Conservation (phyloP, 2,113 vertebrate species). For the Lophotis ruficrista region DNA sequence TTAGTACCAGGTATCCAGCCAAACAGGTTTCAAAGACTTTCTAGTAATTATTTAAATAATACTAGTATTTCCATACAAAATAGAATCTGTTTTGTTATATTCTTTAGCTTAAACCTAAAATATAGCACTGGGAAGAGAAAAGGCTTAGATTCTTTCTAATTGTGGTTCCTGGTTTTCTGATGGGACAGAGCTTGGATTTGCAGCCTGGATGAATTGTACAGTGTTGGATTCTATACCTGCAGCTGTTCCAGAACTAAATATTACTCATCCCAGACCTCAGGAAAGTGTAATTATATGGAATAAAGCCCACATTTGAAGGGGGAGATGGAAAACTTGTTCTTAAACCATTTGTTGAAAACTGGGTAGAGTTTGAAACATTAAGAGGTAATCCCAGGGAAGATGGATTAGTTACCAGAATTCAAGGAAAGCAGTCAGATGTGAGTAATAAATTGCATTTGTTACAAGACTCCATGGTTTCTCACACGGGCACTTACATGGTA, state of each 20-base stretch:
- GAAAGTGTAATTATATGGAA: not conserved
- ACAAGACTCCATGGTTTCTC: not conserved
- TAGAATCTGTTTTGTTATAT: not conserved
- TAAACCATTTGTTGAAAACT: conserved; percentile 26
- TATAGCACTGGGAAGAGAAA: not conserved
- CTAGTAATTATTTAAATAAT: not conserved
- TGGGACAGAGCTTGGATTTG: not conserved
- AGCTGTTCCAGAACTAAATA: not conserved
- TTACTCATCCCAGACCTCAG: not conserved
- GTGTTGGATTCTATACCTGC: not conserved
- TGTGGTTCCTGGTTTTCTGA: not conserved
- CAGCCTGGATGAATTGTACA: not conserved
- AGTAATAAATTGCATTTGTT: conserved; percentile 12
- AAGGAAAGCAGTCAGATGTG: conserved; percentile 21
- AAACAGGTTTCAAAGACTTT: not conserved
- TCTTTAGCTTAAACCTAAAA: not conserved
- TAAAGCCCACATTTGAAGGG: not conserved
- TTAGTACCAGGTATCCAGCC: not conserved
- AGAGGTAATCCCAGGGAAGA: not conserved
- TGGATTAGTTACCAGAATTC: conserved; percentile 29
- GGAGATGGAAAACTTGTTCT: conserved; percentile 11
- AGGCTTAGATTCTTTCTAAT: not conserved
- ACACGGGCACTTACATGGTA: not conserved
- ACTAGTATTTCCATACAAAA: not conserved
- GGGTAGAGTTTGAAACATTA: not conserved